Evolutionary conservation across 2,797 vertebrate genomes (phyloP).

Genomic region (Sebastes minor): DNA sequence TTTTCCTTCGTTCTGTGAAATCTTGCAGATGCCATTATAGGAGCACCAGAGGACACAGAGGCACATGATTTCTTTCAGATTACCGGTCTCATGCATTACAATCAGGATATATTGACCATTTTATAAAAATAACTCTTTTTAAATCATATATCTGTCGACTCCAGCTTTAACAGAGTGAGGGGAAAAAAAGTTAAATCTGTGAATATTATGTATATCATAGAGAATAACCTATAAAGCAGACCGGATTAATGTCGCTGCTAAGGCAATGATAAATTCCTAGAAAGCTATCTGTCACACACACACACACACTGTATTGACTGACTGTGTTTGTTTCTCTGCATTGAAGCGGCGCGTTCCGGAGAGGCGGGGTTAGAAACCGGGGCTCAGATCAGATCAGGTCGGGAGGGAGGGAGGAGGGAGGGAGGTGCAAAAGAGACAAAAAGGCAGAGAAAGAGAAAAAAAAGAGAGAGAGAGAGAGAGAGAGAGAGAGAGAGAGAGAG

Average conservation of each 20-base stretch:
- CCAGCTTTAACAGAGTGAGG: no score
- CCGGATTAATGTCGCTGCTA: neutral
- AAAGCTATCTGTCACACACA: neutral
- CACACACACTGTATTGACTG: neutral
- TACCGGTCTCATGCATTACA: no score
- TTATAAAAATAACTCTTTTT: no score
- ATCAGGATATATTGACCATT: no score
- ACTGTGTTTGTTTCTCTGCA: conserved; percentile 53
- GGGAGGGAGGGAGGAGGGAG: conserved; percentile 15
- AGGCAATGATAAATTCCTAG: neutral
- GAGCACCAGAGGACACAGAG: no score
- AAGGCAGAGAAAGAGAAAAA: neutral
- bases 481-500: neutral
- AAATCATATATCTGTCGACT: no score
- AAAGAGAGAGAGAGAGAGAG: neutral
- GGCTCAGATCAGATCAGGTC: conserved; percentile 30
- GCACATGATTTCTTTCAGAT: no score
- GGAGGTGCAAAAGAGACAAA: conserved; percentile 12
- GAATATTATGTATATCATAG: neutral
- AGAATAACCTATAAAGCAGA: neutral
- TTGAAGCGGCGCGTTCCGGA: conserved; percentile 29
- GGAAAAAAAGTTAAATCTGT: neutral
- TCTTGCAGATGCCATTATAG: no score
- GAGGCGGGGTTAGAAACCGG: conserved; percentile 50
- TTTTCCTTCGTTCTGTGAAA: no score